Evolutionary conservation across 2,888 invertebrate genomes (phyloP), one percentile per base, ranked within the genome.

Genomic region (Lymantria dispar): DNA sequence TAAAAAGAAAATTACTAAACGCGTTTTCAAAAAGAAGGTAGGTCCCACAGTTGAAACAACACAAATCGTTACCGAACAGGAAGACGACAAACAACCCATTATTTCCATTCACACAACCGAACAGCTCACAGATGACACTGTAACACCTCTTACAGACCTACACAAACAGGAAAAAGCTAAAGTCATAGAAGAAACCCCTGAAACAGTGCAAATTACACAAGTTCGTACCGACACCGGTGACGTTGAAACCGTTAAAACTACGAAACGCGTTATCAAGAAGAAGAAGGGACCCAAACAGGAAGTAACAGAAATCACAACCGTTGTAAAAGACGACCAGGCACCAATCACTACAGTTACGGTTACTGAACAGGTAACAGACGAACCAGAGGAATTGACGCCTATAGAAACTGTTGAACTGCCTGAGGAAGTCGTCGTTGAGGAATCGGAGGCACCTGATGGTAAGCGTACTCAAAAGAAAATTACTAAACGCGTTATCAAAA

Each of bases 121-220:
- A 15, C 52, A 60, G 42, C 39, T 55, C 0, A 60, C 57, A 0
- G 55, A 55, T 8, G 60, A 60, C 0, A 61, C 50, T 0, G 60
- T 50, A 0, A 38, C 45, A 10, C 60, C 60, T 0, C 43, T 60
- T 0, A 57, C 50, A 33, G 11, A 39, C 0, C 22, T 36, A 42
- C 36, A 36, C 36, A 47, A 22, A 36, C 36, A n/a, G 12, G 42
- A 47, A 2, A 42, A 10, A 15, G 47, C 52, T 2, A 40, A 43
- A 0, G 14, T 52, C 0, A 79, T 59, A 66, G 85, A 77, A 62
- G 74, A 86, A 70, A 87, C n/a, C 0, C 54, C 57, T 0, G 60
- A 57, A 0, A 48, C 50, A 0, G 56, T 56, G 56, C 59, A 38
- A 70, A 75, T 70, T 0, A 58, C 60, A 0, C 64, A 67, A 56